Conservation (phyloP, 2,113 vertebrate genomes). For the Ahaetulla prasina region DNA sequence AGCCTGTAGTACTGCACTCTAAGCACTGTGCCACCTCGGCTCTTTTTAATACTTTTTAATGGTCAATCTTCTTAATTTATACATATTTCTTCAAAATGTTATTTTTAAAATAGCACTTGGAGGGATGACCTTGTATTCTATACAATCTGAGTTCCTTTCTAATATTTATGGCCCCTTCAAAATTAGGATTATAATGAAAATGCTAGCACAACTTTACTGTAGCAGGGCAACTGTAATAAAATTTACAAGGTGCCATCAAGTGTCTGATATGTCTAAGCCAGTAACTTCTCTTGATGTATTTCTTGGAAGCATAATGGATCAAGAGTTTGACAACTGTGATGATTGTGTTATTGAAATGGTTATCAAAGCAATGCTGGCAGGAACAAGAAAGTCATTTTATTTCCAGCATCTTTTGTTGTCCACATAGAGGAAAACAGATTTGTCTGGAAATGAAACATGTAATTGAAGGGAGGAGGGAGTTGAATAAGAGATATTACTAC, state of each 20-base stretch:
- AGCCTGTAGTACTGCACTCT: too few relatives aligned
- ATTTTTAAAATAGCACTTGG: background rate
- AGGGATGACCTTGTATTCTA: constrained; percentile 19
- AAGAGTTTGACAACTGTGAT: constrained; percentile 44
- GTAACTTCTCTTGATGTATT: constrained; percentile 35
- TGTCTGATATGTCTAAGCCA: constrained; percentile 23
- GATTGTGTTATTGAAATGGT: constrained; percentile 31
- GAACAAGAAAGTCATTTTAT: constrained; percentile 11
- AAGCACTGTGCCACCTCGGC: too few relatives aligned
- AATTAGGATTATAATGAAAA: constrained; percentile 48
- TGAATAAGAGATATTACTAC: background rate
- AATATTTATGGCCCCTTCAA: constrained; percentile 41
- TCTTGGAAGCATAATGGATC: constrained; percentile 43
- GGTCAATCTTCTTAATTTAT: background rate
- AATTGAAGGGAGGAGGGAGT: background rate
- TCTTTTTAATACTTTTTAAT: background rate
- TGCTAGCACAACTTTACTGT: constrained; percentile 45
- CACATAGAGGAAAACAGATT: background rate
- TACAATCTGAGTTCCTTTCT: constrained; percentile 13
- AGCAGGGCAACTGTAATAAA: constrained; percentile 41
- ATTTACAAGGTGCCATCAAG: constrained; percentile 48
- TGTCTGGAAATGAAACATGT: constrained; percentile 4
- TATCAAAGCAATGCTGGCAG: constrained; percentile 45
- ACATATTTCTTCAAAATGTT: background rate
- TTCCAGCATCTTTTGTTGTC: constrained; percentile 24